phyloP scores from a whole-genome alignment of 2,888 invertebrate genomes.

The Steromphala cineraria region DNA sequence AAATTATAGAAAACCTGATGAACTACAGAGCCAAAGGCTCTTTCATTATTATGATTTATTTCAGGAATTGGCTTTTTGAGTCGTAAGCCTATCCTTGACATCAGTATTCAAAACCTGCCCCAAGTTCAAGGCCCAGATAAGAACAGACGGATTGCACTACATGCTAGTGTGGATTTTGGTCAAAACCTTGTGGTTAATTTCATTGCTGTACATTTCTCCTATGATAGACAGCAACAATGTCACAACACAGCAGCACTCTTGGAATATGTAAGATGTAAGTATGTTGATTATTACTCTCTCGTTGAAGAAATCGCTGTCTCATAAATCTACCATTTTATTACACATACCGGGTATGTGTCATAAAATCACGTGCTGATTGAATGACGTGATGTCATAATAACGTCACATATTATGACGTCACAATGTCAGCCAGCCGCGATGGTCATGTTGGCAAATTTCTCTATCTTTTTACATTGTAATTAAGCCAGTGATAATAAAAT shows the following conservation, averaged over 20 bases:
- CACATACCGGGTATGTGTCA: too few species aligned
- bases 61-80: slow-evolving; percentile 66
- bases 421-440: too few species aligned
- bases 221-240: slow-evolving; percentile 68
- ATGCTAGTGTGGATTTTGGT: slow-evolving; percentile 44
- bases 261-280: slow-evolving; percentile 49
- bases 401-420: too few species aligned
- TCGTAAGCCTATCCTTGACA: slow-evolving; percentile 51
- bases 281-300: not conserved
- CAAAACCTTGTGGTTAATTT: slow-evolving; percentile 41
- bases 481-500: too few species aligned
- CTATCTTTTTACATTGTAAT: too few species aligned
- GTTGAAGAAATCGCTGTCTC: too few species aligned
- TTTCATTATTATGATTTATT: slow-evolving; percentile 18
- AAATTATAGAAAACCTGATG: too few species aligned
- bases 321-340: too few species aligned
- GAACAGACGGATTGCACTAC: slow-evolving; percentile 60
- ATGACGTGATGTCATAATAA: too few species aligned
- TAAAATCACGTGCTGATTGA: too few species aligned
- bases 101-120: slow-evolving; percentile 42
- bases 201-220: slow-evolving; percentile 65
- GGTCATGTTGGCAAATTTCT: too few species aligned
- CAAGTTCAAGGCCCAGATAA: slow-evolving; percentile 55
- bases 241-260: slow-evolving; percentile 59
- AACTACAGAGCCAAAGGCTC: too few species aligned